These are phyloP conservation scores for Oscheius sp. DNA, from an alignment of 2,888 invertebrate genomes.

Conservation along the genomic window DNA sequence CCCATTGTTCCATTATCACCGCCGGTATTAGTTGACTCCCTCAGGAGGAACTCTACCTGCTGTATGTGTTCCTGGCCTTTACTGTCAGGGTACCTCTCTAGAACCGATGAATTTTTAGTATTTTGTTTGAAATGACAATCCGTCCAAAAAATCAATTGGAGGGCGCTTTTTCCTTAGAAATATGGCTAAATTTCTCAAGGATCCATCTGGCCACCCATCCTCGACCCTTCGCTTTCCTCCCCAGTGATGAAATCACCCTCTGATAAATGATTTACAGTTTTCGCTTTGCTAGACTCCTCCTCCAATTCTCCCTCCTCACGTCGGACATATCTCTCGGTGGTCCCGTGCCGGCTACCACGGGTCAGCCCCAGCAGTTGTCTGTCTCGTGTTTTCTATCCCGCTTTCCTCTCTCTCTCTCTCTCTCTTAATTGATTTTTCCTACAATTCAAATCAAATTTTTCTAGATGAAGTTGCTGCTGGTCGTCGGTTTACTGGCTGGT, in stretches of 20 bases:
- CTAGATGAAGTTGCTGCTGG: slow-evolving; percentile 27
- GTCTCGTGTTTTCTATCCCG: slow-evolving; percentile 13
- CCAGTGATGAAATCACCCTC: neutral
- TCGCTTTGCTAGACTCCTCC: slow-evolving; percentile 9
- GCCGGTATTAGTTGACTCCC: no score
- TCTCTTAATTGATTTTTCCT: slow-evolving; percentile 1
- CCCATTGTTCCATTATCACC: no score
- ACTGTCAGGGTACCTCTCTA: no score
- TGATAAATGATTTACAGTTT: neutral
- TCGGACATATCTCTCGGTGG: neutral
- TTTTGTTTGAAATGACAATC: no score
- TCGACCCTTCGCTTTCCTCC: neutral
- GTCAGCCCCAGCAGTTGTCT: slow-evolving; percentile 30
- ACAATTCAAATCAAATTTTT: neutral
- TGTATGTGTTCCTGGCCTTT: no score
- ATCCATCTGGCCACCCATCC: no score
- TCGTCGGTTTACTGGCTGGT: slow-evolving; percentile 20
- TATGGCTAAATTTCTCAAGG: no score
- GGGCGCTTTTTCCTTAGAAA: no score
- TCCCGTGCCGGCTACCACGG: slow-evolving; percentile 24
- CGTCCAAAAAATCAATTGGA: no score
- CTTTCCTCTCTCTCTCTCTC: slow-evolving; percentile 18
- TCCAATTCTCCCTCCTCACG: neutral
- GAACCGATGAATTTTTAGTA: no score
- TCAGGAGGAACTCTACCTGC: no score